Percentiles rank a stretch among this genome's conserved stretches.
Evolutionary conservation across 2,113 vertebrate species (phyloP).

Genomic region (human (Homo sapiens)): DNA sequence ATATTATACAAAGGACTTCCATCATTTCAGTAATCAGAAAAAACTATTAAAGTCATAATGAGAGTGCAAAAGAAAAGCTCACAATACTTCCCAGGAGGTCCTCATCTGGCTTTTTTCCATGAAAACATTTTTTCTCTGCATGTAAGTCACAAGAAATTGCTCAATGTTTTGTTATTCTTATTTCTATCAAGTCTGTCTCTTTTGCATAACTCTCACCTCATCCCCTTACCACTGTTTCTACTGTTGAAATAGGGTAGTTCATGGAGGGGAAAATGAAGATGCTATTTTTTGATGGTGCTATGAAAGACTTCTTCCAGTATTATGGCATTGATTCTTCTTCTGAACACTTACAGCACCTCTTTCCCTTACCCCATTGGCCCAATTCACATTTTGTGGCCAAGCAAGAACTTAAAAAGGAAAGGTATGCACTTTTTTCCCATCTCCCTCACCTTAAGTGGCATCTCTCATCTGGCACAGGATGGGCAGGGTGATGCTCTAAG

Average conservation of each 20-base stretch:
- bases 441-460: too few species aligned
- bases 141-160: neutral
- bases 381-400: neutral
- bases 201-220: neutral
- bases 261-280: neutral
- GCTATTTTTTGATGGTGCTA: neutral
- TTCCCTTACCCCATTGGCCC: neutral
- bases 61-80: conserved; percentile 23
- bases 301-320: neutral
- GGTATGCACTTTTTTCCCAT: neutral
- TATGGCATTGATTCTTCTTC: neutral
- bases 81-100: neutral
- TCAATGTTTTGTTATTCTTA: neutral
- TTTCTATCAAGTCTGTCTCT: neutral
- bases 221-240: neutral
- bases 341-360: neutral
- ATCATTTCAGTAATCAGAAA: conserved; percentile 37
- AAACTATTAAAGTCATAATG: conserved; percentile 55
- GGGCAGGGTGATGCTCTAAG: neutral
- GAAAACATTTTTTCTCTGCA: conserved; percentile 41
- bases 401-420: neutral
- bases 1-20: conserved; percentile 23
- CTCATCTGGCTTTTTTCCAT: conserved; percentile 37
- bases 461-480: neutral
- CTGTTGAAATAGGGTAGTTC: neutral